Conservation (phyloP, 2,888 invertebrate species). For the Folsomia candida region DNA sequence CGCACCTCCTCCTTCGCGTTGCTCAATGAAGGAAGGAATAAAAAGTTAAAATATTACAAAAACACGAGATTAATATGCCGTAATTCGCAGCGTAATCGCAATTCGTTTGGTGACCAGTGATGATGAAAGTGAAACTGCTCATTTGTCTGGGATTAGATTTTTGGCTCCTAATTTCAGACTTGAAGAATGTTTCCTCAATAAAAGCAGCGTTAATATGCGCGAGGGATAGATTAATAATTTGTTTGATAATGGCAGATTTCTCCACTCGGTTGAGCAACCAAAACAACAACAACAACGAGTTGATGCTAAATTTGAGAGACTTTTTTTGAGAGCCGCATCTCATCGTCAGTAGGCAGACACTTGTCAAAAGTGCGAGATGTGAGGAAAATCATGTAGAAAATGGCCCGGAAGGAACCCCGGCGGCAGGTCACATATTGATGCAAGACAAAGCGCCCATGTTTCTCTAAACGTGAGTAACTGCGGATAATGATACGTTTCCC, state of each 20-base stretch:
- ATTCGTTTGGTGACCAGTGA: background rate
- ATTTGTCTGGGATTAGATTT: slow-evolving; percentile 1
- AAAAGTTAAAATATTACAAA: background rate
- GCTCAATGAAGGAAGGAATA: background rate
- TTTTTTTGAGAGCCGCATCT: background rate
- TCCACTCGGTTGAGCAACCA: background rate
- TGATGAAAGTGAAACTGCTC: slow-evolving; percentile 1
- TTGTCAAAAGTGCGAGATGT: background rate
- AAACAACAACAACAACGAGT: background rate
- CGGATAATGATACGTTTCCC: background rate
- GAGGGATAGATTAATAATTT: background rate
- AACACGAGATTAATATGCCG: background rate
- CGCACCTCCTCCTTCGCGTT: background rate
- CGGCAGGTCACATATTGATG: background rate
- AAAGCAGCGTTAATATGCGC: background rate
- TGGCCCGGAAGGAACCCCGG: background rate
- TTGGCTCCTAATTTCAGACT: background rate
- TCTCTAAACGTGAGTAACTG: background rate
- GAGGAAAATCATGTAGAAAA: background rate
- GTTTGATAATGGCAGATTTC: slow-evolving; percentile 1
- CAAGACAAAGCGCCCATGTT: background rate
- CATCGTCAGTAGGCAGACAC: background rate
- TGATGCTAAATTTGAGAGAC: background rate
- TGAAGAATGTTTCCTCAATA: background rate
- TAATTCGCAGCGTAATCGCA: background rate